Conservation (phyloP, 1,140 invertebrate genomes). For the Halyomorpha halys region DNA sequence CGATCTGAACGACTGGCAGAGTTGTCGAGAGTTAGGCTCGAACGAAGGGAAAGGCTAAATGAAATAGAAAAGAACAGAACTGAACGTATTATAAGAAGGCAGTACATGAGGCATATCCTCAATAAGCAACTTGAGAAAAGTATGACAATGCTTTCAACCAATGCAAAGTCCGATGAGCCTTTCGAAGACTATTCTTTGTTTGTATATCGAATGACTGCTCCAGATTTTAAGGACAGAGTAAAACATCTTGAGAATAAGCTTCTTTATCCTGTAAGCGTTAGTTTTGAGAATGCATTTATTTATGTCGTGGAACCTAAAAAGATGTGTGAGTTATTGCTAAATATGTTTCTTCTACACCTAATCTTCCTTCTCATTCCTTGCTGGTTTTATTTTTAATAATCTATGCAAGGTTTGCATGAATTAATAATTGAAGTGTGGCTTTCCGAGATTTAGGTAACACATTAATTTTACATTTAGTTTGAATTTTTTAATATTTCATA, state of each 20-base stretch:
- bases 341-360: too few species aligned
- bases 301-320: too few species aligned
- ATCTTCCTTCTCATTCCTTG: too few species aligned
- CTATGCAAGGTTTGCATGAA: too few species aligned
- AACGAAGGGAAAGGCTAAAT: slow-evolving; percentile 46
- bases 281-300: too few species aligned
- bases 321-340: too few species aligned
- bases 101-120: slow-evolving; percentile 53
- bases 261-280: slow-evolving; percentile 56
- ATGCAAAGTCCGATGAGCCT: slow-evolving; percentile 43
- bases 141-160: slow-evolving; percentile 62
- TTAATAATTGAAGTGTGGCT: too few species aligned
- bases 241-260: slow-evolving; percentile 66
- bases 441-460: too few species aligned
- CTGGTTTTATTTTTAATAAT: too few species aligned
- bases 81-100: slow-evolving; percentile 51
- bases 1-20: neutral
- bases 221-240: slow-evolving; percentile 63
- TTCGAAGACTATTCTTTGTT: slow-evolving; percentile 67
- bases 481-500: too few species aligned
- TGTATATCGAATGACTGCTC: slow-evolving; percentile 59
- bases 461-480: too few species aligned
- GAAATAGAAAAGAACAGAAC: slow-evolving; percentile 56
- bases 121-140: slow-evolving; percentile 65
- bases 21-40: neutral